Conservation (phyloP, 1,140 invertebrate genomes). For the Tetragnatha versicolor region DNA sequence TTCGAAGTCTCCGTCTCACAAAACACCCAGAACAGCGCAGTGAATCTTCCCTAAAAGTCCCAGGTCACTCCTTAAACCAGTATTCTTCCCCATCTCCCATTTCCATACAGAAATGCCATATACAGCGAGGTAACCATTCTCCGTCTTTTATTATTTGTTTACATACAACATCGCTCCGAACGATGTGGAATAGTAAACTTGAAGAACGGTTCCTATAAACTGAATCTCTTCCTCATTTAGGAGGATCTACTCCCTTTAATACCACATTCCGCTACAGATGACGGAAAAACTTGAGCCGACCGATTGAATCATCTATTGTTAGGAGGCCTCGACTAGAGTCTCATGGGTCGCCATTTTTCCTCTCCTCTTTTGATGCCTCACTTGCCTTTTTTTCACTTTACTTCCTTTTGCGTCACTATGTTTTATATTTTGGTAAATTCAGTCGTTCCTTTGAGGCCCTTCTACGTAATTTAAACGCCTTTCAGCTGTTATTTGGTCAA, state of each 20-base stretch:
- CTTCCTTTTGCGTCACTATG: not conserved
- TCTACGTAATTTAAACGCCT: not conserved
- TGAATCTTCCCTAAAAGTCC: too few relatives aligned
- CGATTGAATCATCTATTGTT: constrained; percentile 32
- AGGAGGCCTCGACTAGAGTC: not conserved
- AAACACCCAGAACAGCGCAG: too few relatives aligned
- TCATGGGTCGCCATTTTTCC: constrained; percentile 9
- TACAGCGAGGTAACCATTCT: not conserved
- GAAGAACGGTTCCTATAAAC: constrained; percentile 15
- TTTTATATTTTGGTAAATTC: constrained; percentile 15
- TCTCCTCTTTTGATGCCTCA: constrained; percentile 22
- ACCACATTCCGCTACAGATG: constrained; percentile 22
- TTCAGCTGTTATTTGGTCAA: constrained; percentile 17
- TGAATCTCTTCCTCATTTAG: constrained; percentile 15
- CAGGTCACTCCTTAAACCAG: not conserved
- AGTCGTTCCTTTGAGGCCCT: not conserved
- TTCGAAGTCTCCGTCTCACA: too few relatives aligned
- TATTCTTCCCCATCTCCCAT: not conserved
- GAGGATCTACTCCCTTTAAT: constrained; percentile 6
- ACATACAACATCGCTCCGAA: constrained; percentile 1
- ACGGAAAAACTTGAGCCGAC: constrained; percentile 8
- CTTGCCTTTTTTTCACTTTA: constrained; percentile 22
- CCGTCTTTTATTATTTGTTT: constrained; percentile 14
- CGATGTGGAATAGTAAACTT: constrained; percentile 22
- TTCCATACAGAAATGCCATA: constrained; percentile 6